Percentiles rank a stretch among this genome's conserved stretches.
Conservation (phyloP, 1,140 invertebrate genomes). For the Temnothorax curvispinosus region DNA sequence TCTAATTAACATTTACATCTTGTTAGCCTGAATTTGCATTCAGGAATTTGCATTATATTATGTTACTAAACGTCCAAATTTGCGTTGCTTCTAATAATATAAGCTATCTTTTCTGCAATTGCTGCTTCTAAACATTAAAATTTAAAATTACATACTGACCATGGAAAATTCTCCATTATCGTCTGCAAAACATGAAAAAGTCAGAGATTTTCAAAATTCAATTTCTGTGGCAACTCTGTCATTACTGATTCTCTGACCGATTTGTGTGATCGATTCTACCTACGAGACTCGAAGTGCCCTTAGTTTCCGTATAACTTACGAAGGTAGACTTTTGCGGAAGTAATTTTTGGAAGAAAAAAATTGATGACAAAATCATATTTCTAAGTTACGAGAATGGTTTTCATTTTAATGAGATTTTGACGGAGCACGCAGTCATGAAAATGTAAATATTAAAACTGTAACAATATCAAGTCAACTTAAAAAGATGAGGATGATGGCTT, state of each 20-base stretch:
- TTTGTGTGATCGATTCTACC: background rate
- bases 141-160: too few relatives aligned
- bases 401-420: background rate
- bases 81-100: too few relatives aligned
- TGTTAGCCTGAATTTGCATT: too few relatives aligned
- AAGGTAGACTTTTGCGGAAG: background rate
- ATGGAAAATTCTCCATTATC: too few relatives aligned
- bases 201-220: too few relatives aligned
- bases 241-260: background rate
- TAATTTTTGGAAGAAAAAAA: constrained; percentile 6
- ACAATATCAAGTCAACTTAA: background rate
- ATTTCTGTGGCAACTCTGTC: background rate
- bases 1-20: too few relatives aligned
- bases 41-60: too few relatives aligned
- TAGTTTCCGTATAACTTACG: background rate
- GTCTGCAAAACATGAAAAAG: too few relatives aligned
- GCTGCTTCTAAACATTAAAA: too few relatives aligned
- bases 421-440: background rate
- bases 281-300: background rate
- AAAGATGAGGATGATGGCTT: background rate
- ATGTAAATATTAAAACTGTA: background rate
- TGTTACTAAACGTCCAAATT: too few relatives aligned
- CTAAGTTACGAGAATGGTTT: background rate
- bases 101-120: too few relatives aligned
- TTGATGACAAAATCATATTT: background rate